Percentiles rank a stretch among this genome's conserved stretches.
Conservation (phyloP, 2,888 invertebrate genomes). For the Piscicola geometra region DNA sequence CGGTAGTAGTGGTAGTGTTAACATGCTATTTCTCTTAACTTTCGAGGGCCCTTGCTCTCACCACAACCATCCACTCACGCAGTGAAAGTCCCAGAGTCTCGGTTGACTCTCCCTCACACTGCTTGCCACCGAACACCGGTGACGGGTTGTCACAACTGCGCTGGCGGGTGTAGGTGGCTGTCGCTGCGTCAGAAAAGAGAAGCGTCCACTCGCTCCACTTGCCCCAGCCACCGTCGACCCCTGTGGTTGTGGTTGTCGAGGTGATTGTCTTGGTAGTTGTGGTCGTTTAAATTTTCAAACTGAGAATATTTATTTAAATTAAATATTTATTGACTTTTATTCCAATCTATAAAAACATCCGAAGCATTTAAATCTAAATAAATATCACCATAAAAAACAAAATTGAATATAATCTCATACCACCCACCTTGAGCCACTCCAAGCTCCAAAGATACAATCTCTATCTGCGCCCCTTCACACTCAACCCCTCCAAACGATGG, state of each 20-base stretch:
- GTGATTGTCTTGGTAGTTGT: too few species aligned
- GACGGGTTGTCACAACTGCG: conserved; percentile 35
- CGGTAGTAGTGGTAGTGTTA: neutral
- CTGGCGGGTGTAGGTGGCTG: conserved; percentile 18
- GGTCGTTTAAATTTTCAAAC: too few species aligned
- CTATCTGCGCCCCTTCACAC: conserved; percentile 15
- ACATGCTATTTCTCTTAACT: neutral
- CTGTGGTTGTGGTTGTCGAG: neutral
- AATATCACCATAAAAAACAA: too few species aligned
- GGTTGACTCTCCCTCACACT: conserved; percentile 30
- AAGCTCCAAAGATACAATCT: neutral
- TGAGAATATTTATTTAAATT: too few species aligned
- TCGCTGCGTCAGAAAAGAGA: conserved; percentile 24
- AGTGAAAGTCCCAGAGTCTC: conserved; percentile 14
- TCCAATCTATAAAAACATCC: too few species aligned
- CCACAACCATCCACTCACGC: too few species aligned
- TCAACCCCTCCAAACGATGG: conserved; percentile 16
- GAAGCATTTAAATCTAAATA: too few species aligned
- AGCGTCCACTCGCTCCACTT: conserved; percentile 31
- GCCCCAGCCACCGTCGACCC: conserved; percentile 35
- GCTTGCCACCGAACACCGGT: conserved; percentile 36
- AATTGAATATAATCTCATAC: too few species aligned
- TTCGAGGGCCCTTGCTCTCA: too few species aligned
- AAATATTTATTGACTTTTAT: too few species aligned
- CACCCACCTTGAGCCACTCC: neutral